These are phyloP conservation scores for Prinia subflava DNA, from an alignment of 2,113 vertebrate genomes.

Conservation along the genomic window DNA sequence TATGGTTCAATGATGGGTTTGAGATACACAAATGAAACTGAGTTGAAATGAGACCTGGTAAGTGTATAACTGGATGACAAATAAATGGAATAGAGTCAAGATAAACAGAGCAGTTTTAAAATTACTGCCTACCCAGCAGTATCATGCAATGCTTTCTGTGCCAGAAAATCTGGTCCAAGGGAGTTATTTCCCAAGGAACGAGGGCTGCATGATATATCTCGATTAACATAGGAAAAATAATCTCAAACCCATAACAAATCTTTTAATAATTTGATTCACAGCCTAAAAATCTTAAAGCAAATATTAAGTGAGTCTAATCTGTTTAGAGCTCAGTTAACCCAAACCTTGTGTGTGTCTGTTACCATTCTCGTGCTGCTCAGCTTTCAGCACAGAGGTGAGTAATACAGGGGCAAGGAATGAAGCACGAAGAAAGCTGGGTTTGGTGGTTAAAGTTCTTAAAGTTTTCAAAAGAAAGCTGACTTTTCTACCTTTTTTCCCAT, in stretches of 20 bases:
- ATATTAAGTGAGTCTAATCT: not conserved
- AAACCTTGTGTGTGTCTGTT: not conserved
- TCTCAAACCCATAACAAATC: not conserved
- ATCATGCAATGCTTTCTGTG: not conserved
- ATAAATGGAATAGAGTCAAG: not conserved
- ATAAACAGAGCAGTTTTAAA: conserved; percentile 15
- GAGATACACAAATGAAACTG: not conserved
- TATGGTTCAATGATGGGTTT: not conserved
- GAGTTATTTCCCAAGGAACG: not conserved
- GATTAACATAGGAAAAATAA: not conserved
- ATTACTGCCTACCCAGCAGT: not conserved
- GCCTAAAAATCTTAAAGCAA: not conserved
- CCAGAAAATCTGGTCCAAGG: not conserved
- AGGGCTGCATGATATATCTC: not conserved
- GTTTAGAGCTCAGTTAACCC: not conserved
- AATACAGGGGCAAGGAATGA: not conserved
- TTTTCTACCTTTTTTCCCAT: not conserved
- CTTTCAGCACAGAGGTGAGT: not conserved
- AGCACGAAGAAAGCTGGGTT: not conserved
- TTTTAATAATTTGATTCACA: not conserved
- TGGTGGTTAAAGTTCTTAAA: not conserved
- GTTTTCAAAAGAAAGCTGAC: not conserved
- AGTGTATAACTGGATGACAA: not conserved
- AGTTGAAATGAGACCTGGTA: not conserved
- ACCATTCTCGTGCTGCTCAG: not conserved